Evolutionary conservation across 2,888 invertebrate species (phyloP), one percentile per base, ranked within the genome.

Genomic region (Eupithecia vulgata): DNA sequence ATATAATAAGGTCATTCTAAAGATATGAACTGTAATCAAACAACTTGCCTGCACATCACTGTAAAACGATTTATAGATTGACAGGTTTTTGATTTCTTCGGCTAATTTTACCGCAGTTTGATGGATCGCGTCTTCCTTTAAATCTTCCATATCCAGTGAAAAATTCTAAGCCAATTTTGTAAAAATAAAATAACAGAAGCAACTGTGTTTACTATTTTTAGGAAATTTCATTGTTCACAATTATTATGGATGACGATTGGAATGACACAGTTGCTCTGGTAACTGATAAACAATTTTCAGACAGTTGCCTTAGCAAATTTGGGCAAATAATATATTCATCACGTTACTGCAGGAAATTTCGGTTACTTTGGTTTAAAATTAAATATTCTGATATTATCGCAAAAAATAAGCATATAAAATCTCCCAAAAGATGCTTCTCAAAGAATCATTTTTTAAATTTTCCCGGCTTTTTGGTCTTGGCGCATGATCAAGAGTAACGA

Each of bases 41-140:
- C 73, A 74, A 79, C 81, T 85, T 91, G 97, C 98, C 95, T 97
- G 97, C 79, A 98, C 95, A 88, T 97, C 97, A 87, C 96, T 96
- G 84, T 96, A 97, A 83, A 98, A 96, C 74, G 95, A 95, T 88
- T 96, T 96, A 84, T 98, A 98, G 80, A 96, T 96, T 59, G 96
- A 95, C 86, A 97, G 96, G 80, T 95, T 95, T 89, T 97, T 96
- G 76, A 98, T 95, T 88, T 98, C 97, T 76, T 96, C 96, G n/a
- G 97, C 96, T 83, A 98, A 95, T 92, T 97, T 97, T 76, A 96
- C 90, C 25, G 97, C 97, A 69, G 97, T 96, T 79, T 96, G 96
- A 84, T 97, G 96, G 80, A 97, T 96, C 77, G 95, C 95, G 82
- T 95, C 95, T 79, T 96, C 96, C 80, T 95, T 95, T 78, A 94